Evolutionary conservation across 2,797 vertebrate genomes (phyloP), one percentile per base, ranked within the genome.

Genomic region (Myotis daubentonii): DNA sequence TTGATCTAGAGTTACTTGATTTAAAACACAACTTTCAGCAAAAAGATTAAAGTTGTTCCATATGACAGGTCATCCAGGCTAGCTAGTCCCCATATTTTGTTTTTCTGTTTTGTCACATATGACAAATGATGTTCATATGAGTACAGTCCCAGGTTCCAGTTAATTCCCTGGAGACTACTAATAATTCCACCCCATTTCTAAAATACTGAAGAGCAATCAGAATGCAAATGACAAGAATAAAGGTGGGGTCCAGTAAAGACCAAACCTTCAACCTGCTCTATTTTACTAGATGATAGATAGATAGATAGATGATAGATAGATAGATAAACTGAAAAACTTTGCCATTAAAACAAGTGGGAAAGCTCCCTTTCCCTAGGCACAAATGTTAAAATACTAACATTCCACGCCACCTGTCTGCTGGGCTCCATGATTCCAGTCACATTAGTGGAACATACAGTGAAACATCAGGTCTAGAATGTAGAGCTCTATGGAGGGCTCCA

Each of bases 351-450:
- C 49, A 80, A 12, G 30, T 0, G 6, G n/a, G n/a, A 72, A 23
- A 55, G 36, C 11, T 0, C 3, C 76, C 25, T 10, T 8, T 23
- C 2, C 23, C 0, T 0, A 4, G 22, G 53, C 23, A 17, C 23
- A 15, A 13, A 36, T 0, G 17, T 49, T 62, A 25, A 10, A 36
- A 49, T 4, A 41, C 33, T 1, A 23, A 41, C 33, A 9, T 0
- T 0, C 25, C 68, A 28, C 6, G 2, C 13, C 44, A 16, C 33
- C 41, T 12, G 11, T 0, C 38, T 19, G 8, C 36, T 4, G 17
- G 47, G 57, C 20, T 23, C 74, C n/a, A 0, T 0, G 8, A 47
- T 28, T 11, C 7, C 62, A 53, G 28, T 8, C 5, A 8, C 16
- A 1, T 2, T 12, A 6, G 16, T 12, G 51, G 72, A 55, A 70